Conservation (phyloP, 2,888 invertebrate species). For the Ormyrus labotus region DNA sequence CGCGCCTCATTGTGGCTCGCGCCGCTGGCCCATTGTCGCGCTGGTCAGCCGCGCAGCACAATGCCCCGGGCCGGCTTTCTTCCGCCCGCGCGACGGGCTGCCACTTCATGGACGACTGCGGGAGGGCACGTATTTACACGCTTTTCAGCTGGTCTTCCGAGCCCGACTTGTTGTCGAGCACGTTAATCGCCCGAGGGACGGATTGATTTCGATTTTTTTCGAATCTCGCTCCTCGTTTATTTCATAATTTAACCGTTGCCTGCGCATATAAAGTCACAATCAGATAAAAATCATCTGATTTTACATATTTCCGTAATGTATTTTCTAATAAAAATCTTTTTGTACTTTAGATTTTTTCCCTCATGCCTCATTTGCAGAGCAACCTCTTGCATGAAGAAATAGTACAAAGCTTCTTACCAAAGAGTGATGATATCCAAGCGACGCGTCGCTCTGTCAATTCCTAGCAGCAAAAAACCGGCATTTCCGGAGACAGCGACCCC, state of each 20-base stretch:
- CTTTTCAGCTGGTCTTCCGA: too few relatives aligned
- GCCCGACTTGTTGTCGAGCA: too few relatives aligned
- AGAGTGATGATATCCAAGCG: background rate
- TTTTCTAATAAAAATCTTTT: background rate
- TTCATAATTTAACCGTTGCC: background rate
- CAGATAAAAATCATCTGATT: background rate
- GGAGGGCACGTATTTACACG: background rate
- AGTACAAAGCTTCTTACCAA: background rate
- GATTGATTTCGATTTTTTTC: too few relatives aligned
- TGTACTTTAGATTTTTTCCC: background rate
- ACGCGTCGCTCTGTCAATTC: background rate
- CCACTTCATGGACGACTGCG: background rate
- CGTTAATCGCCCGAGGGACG: too few relatives aligned
- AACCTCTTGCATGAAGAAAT: background rate
- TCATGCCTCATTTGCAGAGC: background rate
- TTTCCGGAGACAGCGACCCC: slow-evolving; percentile 13
- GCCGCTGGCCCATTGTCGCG: slow-evolving; percentile 1
- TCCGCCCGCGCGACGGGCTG: background rate
- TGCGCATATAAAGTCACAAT: background rate
- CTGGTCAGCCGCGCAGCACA: slow-evolving; percentile 6
- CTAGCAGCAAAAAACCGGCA: background rate
- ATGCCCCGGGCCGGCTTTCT: background rate
- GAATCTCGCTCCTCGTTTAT: too few relatives aligned
- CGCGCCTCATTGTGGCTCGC: slow-evolving; percentile 15
- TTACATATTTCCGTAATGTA: background rate